Evolutionary conservation across 2,113 vertebrate genomes (phyloP).

Genomic region (Bagarius yarrelli): DNA sequence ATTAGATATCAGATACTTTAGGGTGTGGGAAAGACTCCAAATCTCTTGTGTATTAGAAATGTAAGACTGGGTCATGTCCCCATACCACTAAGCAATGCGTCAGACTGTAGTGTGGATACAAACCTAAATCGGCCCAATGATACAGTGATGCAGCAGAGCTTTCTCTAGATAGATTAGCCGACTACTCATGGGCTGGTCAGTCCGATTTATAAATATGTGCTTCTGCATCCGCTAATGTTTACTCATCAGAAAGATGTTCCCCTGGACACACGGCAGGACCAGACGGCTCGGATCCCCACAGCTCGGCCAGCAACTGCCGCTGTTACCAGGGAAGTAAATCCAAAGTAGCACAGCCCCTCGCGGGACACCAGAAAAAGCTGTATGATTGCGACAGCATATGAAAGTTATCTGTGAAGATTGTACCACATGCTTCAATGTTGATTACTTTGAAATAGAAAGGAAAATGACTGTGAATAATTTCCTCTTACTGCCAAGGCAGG

Average conservation of each 20-base stretch:
- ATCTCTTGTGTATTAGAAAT: background rate
- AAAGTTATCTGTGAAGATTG: slow-evolving; percentile 7
- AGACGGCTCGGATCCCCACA: slow-evolving; percentile 20
- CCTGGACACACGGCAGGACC: slow-evolving; percentile 2
- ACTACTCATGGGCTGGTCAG: background rate
- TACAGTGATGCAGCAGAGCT: background rate
- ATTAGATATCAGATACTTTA: background rate
- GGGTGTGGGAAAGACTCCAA: background rate
- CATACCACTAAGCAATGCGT: background rate
- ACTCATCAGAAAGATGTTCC: slow-evolving; percentile 14
- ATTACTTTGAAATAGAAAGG: slow-evolving; percentile 12
- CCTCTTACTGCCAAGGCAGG: background rate
- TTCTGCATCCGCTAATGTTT: background rate
- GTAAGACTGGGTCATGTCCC: background rate
- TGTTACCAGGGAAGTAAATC: slow-evolving; percentile 56
- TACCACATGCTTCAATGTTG: slow-evolving; percentile 7
- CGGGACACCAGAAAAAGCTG: slow-evolving; percentile 21
- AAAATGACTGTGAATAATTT: background rate
- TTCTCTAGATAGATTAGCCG: background rate
- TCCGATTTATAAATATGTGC: background rate
- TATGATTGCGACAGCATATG: background rate
- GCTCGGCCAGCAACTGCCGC: slow-evolving; percentile 36
- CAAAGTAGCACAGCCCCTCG: slow-evolving; percentile 42
- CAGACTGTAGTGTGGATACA: background rate
- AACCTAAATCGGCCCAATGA: background rate